A percentile compares a stretch with the other conserved stretches of the same genome.
Evolutionary conservation across 2,797 vertebrate species (phyloP).

Genomic region (Gastrophryne carolinensis): DNA sequence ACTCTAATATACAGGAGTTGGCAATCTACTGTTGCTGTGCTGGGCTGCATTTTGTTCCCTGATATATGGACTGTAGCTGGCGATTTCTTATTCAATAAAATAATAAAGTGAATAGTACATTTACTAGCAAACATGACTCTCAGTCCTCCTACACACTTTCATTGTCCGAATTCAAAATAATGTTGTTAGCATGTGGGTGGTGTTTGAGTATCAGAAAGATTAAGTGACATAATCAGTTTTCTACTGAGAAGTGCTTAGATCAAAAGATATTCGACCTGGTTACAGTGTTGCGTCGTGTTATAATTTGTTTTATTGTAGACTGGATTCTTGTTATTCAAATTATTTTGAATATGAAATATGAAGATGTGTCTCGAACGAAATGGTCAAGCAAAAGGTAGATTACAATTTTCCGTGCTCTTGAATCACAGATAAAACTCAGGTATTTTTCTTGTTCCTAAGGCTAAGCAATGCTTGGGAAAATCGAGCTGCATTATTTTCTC

Average conservation of each 20-base stretch:
- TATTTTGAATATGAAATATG: neutral
- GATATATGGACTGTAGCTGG: no score
- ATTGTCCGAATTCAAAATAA: neutral
- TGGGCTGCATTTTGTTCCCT: no score
- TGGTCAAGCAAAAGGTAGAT: no score
- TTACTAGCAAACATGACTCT: neutral
- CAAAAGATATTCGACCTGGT: slow-evolving; percentile 8
- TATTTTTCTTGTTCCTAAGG: no score
- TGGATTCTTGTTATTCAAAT: neutral
- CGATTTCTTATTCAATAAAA: neutral
- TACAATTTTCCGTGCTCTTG: no score
- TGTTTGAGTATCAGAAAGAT: neutral
- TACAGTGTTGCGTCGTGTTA: neutral
- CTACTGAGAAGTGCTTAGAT: neutral
- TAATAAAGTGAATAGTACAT: neutral
- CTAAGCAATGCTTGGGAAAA: no score
- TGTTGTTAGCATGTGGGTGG: neutral
- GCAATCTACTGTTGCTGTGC: no score
- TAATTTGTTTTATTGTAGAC: neutral
- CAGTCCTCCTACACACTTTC: neutral
- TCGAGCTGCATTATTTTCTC: no score
- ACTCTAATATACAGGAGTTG: no score
- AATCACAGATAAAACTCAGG: no score
- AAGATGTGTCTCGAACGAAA: neutral
- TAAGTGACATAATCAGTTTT: neutral